Conservation (phyloP, 1,140 invertebrate genomes). For the Chrysoperla carnea region DNA sequence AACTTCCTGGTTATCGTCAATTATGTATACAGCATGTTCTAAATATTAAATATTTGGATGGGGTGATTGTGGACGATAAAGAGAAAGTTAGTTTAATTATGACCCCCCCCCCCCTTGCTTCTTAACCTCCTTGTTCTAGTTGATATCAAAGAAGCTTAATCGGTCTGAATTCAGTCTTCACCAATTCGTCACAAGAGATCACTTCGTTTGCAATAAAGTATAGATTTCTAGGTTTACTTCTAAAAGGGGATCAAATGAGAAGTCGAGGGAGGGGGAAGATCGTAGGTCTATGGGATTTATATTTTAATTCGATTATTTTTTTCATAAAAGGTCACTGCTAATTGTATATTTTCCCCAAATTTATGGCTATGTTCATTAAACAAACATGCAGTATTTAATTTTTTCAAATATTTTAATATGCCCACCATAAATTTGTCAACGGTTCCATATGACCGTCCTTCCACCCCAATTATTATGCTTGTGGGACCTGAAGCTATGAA, state of each 20-base stretch:
- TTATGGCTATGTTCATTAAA: neutral
- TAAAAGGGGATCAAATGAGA: too few species aligned
- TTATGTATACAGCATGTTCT: slow-evolving; percentile 7
- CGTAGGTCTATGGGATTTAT: too few species aligned
- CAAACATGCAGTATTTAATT: neutral
- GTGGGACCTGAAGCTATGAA: slow-evolving; percentile 10
- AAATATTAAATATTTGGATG: slow-evolving; percentile 8
- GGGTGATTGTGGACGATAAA: slow-evolving; percentile 5
- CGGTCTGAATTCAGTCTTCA: too few species aligned
- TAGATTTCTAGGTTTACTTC: too few species aligned
- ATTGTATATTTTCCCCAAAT: slow-evolving; percentile 1
- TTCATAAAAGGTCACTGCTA: slow-evolving; percentile 1
- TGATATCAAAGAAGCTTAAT: too few species aligned
- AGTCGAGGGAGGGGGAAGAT: too few species aligned
- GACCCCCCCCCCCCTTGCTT: too few species aligned
- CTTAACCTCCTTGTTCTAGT: too few species aligned
- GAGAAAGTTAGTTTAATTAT: slow-evolving; percentile 2
- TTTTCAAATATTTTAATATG: slow-evolving; percentile 4
- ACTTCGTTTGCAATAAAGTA: too few species aligned
- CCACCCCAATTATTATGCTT: slow-evolving; percentile 10
- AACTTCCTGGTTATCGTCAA: slow-evolving; percentile 6
- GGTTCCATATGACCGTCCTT: slow-evolving; percentile 8
- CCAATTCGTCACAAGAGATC: too few species aligned
- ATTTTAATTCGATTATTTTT: too few species aligned
- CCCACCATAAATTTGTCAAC: slow-evolving; percentile 6